phyloP scores from a whole-genome alignment of 2,797 vertebrate genomes.

The Balearica regulorum region DNA sequence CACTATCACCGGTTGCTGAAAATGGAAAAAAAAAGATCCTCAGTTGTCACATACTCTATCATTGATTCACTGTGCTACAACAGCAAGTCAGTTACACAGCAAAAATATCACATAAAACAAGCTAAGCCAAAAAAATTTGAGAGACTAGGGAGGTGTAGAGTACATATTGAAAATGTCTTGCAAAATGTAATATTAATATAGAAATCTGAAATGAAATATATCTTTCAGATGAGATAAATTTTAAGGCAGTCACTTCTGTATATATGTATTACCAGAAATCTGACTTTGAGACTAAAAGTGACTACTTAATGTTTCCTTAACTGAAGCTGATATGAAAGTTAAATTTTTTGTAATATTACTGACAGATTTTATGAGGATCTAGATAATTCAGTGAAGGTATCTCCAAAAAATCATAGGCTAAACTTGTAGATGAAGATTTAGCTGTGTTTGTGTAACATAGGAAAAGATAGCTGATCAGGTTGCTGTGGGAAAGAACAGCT shows the following conservation, averaged over 20 bases:
- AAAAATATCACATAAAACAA: neutral
- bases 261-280: neutral
- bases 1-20: neutral
- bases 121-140: neutral
- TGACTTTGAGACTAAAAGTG: neutral
- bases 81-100: neutral
- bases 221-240: neutral
- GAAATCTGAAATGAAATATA: neutral
- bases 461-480: neutral
- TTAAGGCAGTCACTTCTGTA: neutral
- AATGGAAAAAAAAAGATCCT: neutral
- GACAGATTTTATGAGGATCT: neutral
- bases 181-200: neutral
- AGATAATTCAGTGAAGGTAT: neutral
- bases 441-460: neutral
- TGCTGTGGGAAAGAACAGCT: neutral
- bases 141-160: neutral
- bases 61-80: neutral
- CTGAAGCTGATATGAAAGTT: neutral
- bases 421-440: neutral
- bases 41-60: neutral
- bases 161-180: neutral
- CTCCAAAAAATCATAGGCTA: neutral
- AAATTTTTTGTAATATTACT: neutral
- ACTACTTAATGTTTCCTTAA: neutral